phyloP scores from a whole-genome alignment of 2,888 invertebrate genomes.

The Meiosimyza decipiens region DNA sequence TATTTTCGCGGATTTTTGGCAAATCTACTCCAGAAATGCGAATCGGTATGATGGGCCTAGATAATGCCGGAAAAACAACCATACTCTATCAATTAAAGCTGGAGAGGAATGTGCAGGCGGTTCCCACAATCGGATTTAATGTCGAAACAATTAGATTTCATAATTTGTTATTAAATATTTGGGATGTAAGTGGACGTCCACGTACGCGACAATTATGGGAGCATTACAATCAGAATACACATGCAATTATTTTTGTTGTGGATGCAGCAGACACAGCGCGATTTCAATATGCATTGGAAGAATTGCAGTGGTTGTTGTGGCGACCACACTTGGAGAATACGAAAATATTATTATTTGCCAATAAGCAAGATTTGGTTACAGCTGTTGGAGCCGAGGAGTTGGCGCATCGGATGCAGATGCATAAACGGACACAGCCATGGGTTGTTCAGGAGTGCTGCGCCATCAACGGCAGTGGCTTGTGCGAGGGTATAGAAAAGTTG shows the following conservation, averaged over 20 bases:
- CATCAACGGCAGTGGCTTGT: constrained; percentile 46
- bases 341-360: constrained; percentile 50
- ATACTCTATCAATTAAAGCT: constrained; percentile 54
- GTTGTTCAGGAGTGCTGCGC: constrained; percentile 49
- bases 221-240: constrained; percentile 52
- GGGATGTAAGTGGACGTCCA: constrained; percentile 55
- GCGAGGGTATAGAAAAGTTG: constrained; percentile 49
- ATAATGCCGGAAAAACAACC: constrained; percentile 56
- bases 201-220: constrained; percentile 52
- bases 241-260: constrained; percentile 53
- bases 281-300: constrained; percentile 47
- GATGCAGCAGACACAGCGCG: constrained; percentile 50
- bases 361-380: constrained; percentile 54
- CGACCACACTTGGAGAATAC: constrained; percentile 48
- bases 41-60: constrained; percentile 54
- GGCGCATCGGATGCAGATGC: constrained; percentile 43
- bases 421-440: constrained; percentile 44
- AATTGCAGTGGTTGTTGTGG: constrained; percentile 47
- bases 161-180: constrained; percentile 52
- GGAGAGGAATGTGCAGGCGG: constrained; percentile 47
- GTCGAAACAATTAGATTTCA: constrained; percentile 53
- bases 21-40: constrained; percentile 45
- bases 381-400: constrained; percentile 46
- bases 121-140: constrained; percentile 55
- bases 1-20: constrained; percentile 38